Percentiles rank a stretch among this genome's conserved stretches.
Evolutionary conservation across 2,797 vertebrate genomes (phyloP).

Genomic region (Microtus obscurus): DNA sequence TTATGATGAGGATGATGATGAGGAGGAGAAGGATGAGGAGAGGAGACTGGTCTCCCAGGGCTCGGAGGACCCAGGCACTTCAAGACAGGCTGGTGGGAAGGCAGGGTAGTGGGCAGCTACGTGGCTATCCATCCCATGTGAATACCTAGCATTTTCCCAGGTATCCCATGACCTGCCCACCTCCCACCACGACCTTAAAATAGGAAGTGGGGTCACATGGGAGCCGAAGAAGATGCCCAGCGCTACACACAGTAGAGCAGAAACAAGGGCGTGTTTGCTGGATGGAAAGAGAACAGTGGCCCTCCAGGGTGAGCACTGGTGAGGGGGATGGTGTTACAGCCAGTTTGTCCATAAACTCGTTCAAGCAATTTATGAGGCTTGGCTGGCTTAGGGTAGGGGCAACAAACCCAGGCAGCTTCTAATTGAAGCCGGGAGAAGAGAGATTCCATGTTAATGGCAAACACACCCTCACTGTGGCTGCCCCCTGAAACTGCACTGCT

Average conservation of each 20-base stretch:
- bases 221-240: neutral
- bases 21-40: rapidly evolving
- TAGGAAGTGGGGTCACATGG: rapidly evolving
- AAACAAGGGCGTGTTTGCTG: neutral
- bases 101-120: neutral
- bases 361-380: constrained; percentile 74
- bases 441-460: constrained; percentile 36
- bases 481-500: neutral
- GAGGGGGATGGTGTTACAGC: neutral
- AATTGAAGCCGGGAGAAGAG: neutral
- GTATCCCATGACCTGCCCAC: rapidly evolving
- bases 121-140: neutral
- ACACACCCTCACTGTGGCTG: rapidly evolving
- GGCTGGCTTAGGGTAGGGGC: neutral
- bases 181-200: neutral
- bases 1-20: rapidly evolving
- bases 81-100: neutral
- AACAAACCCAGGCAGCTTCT: constrained; percentile 51
- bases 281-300: neutral
- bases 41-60: neutral
- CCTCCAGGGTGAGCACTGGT: neutral
- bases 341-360: constrained; percentile 69
- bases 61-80: neutral
- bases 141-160: neutral
- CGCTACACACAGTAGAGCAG: neutral